Base-by-base conservation (phyloP, 2,888 invertebrate genomes). In the Athetis lepigone region DNA sequence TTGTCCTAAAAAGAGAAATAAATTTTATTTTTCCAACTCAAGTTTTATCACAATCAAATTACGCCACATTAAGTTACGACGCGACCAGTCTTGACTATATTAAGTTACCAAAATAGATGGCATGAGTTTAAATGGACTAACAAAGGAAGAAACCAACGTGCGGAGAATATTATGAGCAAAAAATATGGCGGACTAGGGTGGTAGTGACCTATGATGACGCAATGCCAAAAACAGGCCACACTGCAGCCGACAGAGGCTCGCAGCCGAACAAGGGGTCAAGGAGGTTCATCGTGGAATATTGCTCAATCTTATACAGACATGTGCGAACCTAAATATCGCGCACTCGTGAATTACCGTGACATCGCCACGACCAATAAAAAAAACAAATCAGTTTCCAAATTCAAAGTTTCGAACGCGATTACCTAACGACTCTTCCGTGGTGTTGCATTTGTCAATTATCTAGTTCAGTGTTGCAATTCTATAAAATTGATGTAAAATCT, bases 131-230 rank as follows among this genome's bases (percentile, higher is more conserved):
- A 90, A 90, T 91, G 85, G 85, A 87, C 90, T 85, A 87, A 92
- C 92, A 92, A 92, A 94, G 92, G 93, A 94, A 93, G 92, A 90
- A 84, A 72, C 78, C 87, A 88, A 92, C 94, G 94, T 94, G 94
- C 87, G 73, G 79, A 85, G 92, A 90, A 92, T 92, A 89, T 90
- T 92, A 90, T 88, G 85, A 90, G 92, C 91, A 92, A 93, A 95
- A 94, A 94, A 90, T 87, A 87, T 90, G 90, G 90, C 88, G 81
- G 86, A 79, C 90, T 91, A 93, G 92, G 91, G 88, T 91, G 90
- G 88, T 92, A 91, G 89, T 92, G 93, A 93, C 93, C 94, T 94
- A 93, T 88, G 93, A 92, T 95, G 94, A 95, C 94, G 94, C 81
- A 94, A 94, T 89, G 87, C 90, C 90, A 78, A 93, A 94, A 94